phyloP scores from a whole-genome alignment of 2,888 invertebrate genomes.

The Epistrophella euchroma region DNA sequence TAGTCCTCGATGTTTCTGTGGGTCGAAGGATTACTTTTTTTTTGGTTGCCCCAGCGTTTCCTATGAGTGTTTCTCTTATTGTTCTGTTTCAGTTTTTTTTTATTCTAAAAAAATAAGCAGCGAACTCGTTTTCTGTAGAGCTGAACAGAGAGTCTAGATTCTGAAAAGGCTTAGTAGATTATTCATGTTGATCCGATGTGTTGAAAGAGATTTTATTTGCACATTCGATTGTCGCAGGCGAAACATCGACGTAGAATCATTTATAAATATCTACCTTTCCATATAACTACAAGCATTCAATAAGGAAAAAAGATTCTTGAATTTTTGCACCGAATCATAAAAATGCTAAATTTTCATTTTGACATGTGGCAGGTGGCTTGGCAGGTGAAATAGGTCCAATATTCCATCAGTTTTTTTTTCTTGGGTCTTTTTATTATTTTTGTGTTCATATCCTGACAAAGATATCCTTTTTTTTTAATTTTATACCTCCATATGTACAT shows the following conservation, averaged over 20 bases:
- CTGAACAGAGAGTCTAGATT: background rate
- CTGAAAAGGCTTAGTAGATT: constrained; percentile 61
- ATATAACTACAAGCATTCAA: background rate
- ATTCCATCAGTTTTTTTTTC: constrained; percentile 23
- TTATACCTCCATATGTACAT: constrained; percentile 11
- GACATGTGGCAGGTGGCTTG: constrained; percentile 75
- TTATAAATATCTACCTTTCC: background rate
- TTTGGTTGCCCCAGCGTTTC: constrained; percentile 39
- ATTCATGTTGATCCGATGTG: constrained; percentile 71
- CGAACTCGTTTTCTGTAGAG: background rate
- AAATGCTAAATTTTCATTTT: constrained; percentile 72
- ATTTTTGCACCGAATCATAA: constrained; percentile 62
- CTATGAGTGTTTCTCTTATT: background rate
- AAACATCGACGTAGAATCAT: constrained; percentile 8
- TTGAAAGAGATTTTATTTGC: constrained; percentile 68
- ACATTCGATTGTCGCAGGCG: constrained; percentile 60
- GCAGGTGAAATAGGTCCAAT: constrained; percentile 69
- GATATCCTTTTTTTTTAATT: constrained; percentile 4
- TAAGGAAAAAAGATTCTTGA: background rate
- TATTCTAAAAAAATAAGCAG: background rate
- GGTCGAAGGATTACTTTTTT: constrained; percentile 70
- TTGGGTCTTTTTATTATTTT: background rate
- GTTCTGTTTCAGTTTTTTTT: background rate
- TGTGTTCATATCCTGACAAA: background rate
- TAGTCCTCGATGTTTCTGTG: constrained; percentile 67